Evolutionary conservation across 2,797 vertebrate genomes (phyloP).

Genomic region (Champsocephalus gunnari): DNA sequence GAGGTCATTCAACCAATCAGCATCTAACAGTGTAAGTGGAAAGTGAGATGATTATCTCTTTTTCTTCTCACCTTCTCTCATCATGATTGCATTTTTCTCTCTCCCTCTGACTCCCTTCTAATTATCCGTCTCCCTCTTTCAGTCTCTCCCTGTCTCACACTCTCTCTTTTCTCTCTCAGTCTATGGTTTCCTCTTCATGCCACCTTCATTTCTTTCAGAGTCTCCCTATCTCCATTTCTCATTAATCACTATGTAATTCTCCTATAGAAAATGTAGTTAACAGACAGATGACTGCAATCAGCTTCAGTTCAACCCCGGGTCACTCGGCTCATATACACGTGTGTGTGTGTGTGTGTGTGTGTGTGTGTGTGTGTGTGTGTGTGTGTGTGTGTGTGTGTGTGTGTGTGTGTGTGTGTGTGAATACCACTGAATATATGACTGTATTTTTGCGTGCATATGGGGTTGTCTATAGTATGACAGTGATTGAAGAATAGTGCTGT

Average conservation of each 20-base stretch:
- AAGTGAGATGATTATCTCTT: constrained; percentile 66
- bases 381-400: neutral
- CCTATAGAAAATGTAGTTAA: constrained; percentile 75
- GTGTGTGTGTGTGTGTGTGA: neutral
- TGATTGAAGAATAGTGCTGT: constrained; percentile 41
- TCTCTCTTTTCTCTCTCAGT: constrained; percentile 7
- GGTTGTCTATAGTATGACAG: constrained; percentile 24
- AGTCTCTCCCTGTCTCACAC: constrained; percentile 13
- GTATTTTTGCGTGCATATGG: neutral
- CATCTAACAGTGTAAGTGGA: constrained; percentile 54
- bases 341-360: too few relatives aligned
- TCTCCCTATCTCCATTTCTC: constrained; percentile 40
- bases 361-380: neutral
- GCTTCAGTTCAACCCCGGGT: constrained; percentile 72
- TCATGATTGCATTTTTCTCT: constrained; percentile 46
- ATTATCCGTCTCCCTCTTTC: constrained; percentile 40
- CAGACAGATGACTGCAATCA: constrained; percentile 77
- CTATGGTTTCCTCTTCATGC: constrained; percentile 25
- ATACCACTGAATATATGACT: neutral
- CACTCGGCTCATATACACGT: constrained; percentile 41
- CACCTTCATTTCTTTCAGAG: constrained; percentile 21
- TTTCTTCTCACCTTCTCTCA: constrained; percentile 36
- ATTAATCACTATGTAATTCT: constrained; percentile 68
- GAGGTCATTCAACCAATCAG: constrained; percentile 75
- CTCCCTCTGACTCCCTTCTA: constrained; percentile 29